Evolutionary conservation across 2,797 vertebrate species (phyloP), one percentile per base, ranked within the genome.

Genomic region (Sylvilagus floridanus): DNA sequence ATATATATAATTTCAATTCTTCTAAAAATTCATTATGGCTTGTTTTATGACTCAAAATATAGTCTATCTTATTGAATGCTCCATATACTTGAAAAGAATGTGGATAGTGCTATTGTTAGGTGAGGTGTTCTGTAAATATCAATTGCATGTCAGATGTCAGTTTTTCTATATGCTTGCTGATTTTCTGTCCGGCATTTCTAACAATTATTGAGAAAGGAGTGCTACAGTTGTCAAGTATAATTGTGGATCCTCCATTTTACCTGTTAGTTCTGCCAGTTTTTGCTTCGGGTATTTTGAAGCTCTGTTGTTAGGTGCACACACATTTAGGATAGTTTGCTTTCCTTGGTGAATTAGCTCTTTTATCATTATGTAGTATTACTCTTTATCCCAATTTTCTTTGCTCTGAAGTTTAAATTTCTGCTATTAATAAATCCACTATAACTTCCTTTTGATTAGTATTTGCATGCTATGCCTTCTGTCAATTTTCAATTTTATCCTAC

Each of bases 211-310:
- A 92, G 82, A 94, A 47, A 97, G 19, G 22, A 93, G 42, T 93
- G 85, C 81, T 72, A 96, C 73, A 78, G 69, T 90, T 95, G 85
- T 77, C 50, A 95, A 93, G 65, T 85, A 72, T 90, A 95, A 96
- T 91, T 94, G 93, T 86, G 87, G 83, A 95, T 87, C 81, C 85
- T 90, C 92, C 94, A 54, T 88, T n/a, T 95, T 66, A 94, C 73
- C 73, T 94, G 95, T 96, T 78, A 92, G 37, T 84, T 94, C 83
- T 95, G 76, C 85, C 78, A 89, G 68, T 75, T 96, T 95, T 94
- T 86, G 77, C 77, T 96, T 91, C 76, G 93, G 89, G 76, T 79
- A 97, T 90, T 95, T 71, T 90, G 83, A 96, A 96, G 83, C 86
- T 85, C 78, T 94, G 83, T 52, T 87, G 81, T 90, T 79, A 93